Evolutionary conservation across 23 tunicate genomes (phyloP).

Genomic region (Corella eumyota): DNA sequence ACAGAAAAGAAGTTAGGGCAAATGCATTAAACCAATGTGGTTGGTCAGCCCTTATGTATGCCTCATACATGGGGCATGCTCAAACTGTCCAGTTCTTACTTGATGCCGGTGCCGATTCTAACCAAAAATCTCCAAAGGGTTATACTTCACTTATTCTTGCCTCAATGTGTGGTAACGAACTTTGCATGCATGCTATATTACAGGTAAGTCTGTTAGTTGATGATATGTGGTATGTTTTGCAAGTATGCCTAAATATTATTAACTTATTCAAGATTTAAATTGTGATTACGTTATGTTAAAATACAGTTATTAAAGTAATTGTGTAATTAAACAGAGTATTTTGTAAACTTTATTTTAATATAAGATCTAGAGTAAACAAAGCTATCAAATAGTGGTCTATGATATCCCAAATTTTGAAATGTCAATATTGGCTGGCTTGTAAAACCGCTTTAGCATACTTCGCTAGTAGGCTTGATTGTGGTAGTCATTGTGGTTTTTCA

Average conservation of each 20-base stretch:
- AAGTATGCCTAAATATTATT: no score
- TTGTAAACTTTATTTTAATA: no score
- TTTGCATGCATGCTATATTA: constrained; percentile 33
- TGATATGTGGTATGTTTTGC: no score
- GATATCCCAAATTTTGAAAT: no score
- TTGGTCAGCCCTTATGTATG: constrained; percentile 88
- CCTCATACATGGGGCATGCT: constrained; percentile 89
- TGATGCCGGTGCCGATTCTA: constrained; percentile 62
- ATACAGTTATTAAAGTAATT: background rate
- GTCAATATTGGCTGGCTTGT: no score
- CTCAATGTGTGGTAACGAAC: constrained; percentile 85
- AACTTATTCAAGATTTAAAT: no score
- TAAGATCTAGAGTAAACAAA: no score
- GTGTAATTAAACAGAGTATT: background rate
- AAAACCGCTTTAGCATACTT: no score
- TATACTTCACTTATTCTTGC: constrained; percentile 68
- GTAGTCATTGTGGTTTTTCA: no score
- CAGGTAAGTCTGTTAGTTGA: constrained; percentile 21
- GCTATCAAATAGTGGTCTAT: no score
- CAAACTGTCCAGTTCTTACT: constrained; percentile 37
- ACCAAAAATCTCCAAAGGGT: constrained; percentile 45
- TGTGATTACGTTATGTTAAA: background rate
- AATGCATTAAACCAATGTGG: constrained; percentile 51
- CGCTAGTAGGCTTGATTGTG: no score
- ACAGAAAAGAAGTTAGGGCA: constrained; percentile 27